Conservation (phyloP, 2,113 vertebrate genomes). For the Anguilla japonica region DNA sequence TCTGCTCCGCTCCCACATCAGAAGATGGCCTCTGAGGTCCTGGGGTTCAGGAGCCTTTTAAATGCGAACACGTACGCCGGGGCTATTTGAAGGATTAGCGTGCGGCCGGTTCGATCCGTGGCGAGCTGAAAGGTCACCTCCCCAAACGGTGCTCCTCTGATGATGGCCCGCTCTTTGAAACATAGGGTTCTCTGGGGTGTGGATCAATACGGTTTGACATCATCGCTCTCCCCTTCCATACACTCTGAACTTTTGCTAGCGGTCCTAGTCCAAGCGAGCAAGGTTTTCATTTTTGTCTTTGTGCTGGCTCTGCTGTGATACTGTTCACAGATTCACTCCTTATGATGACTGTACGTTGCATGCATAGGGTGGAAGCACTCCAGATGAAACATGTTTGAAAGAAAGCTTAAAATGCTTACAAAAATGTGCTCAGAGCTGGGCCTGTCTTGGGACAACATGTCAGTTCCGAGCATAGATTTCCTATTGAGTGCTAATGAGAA, state of each 20-base stretch:
- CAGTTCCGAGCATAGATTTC: neutral
- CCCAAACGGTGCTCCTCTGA: constrained; percentile 54
- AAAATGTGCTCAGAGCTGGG: neutral
- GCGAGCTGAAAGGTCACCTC: constrained; percentile 64
- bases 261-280: neutral
- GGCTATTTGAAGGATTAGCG: constrained; percentile 65
- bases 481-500: neutral
- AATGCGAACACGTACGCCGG: constrained; percentile 61
- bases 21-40: constrained; percentile 53
- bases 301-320: neutral
- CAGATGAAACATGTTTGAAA: neutral
- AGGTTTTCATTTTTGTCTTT: neutral
- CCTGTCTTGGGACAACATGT: neutral
- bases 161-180: constrained; percentile 62
- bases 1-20: constrained; percentile 60
- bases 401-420: neutral
- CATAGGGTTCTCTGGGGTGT: constrained; percentile 37
- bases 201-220: constrained; percentile 64
- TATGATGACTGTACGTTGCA: neutral
- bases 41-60: constrained; percentile 56
- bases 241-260: constrained; percentile 1
- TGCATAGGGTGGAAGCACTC: neutral
- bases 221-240: constrained; percentile 42
- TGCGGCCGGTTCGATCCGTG: constrained; percentile 48
- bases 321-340: neutral